These are phyloP conservation scores for Petrocephalus schoutedeni DNA, from an alignment of 2,797 vertebrate species.

Conservation along the genomic window DNA sequence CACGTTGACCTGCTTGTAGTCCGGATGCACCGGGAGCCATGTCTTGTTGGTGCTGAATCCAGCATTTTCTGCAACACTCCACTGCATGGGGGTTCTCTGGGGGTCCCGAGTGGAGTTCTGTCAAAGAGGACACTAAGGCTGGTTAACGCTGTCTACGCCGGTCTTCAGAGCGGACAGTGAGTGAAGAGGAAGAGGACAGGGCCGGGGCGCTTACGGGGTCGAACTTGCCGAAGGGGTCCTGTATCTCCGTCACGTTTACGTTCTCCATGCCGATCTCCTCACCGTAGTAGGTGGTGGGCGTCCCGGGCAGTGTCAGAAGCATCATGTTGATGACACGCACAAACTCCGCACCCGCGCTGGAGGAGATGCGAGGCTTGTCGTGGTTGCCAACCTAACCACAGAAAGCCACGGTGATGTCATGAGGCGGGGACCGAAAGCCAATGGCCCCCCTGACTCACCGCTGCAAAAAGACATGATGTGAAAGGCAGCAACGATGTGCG, in stretches of 20 bases:
- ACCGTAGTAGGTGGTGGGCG: conserved; percentile 88
- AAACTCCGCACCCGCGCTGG: conserved; percentile 69
- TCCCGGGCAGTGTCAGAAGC: conserved; percentile 88
- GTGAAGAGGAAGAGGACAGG: neutral
- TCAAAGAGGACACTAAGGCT: conserved; percentile 25
- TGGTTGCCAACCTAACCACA: conserved; percentile 77
- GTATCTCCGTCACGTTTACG: conserved; percentile 60
- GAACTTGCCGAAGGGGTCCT: conserved; percentile 56
- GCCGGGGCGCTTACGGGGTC: conserved; percentile 48
- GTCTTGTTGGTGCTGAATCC: conserved; percentile 74
- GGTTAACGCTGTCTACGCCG: neutral
- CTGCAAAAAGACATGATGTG: neutral
- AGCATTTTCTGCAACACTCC: conserved; percentile 68
- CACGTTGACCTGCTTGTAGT: conserved; percentile 76
- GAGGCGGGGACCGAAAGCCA: neutral
- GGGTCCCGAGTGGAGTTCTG: conserved; percentile 72
- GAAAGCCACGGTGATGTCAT: conserved; percentile 1
- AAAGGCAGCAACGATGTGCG: neutral
- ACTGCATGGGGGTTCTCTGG: conserved; percentile 91
- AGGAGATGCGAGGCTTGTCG: conserved; percentile 70
- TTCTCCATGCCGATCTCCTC: conserved; percentile 96
- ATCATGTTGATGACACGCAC: conserved; percentile 81
- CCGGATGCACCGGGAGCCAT: conserved; percentile 75
- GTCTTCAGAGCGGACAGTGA: neutral
- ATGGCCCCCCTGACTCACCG: neutral